These are phyloP conservation scores for Pectinophora gossypiella DNA, from an alignment of 1,140 invertebrate genomes.

Conservation along the genomic window DNA sequence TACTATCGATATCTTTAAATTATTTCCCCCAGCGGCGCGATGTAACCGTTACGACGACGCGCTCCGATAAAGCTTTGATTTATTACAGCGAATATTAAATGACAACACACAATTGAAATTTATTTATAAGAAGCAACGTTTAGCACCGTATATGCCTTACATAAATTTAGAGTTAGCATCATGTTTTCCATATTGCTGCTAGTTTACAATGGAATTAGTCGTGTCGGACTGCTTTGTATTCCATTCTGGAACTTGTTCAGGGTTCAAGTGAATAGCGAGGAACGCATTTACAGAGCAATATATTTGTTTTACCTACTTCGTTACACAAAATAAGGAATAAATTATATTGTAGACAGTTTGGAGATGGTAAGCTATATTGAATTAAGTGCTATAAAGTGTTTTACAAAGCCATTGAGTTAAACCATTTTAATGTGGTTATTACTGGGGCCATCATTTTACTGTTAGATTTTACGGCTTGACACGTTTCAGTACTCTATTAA, in stretches of 20 bases:
- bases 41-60: conserved; percentile 53
- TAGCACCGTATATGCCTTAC: conserved; percentile 47
- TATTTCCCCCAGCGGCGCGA: conserved; percentile 49
- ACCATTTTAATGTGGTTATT: too few species aligned
- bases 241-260: conserved; percentile 30
- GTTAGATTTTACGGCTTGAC: too few species aligned
- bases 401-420: too few species aligned
- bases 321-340: too few species aligned
- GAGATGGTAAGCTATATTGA: too few species aligned
- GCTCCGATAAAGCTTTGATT: conserved; percentile 65
- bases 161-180: conserved; percentile 57
- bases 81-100: conserved; percentile 69
- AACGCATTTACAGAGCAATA: too few species aligned
- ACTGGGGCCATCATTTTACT: too few species aligned
- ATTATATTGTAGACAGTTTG: too few species aligned
- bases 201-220: conserved; percentile 36
- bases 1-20: conserved; percentile 64
- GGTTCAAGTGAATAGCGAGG: conserved; percentile 24
- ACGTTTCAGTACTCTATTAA: too few species aligned
- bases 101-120: conserved; percentile 68
- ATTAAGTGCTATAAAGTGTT: too few species aligned
- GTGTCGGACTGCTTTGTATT: conserved; percentile 44
- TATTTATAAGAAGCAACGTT: conserved; percentile 59
- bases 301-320: too few species aligned
- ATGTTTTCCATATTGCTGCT: conserved; percentile 45